phyloP scores from a whole-genome alignment of 2,888 invertebrate species.

The Petrolisthes cinctipes region DNA sequence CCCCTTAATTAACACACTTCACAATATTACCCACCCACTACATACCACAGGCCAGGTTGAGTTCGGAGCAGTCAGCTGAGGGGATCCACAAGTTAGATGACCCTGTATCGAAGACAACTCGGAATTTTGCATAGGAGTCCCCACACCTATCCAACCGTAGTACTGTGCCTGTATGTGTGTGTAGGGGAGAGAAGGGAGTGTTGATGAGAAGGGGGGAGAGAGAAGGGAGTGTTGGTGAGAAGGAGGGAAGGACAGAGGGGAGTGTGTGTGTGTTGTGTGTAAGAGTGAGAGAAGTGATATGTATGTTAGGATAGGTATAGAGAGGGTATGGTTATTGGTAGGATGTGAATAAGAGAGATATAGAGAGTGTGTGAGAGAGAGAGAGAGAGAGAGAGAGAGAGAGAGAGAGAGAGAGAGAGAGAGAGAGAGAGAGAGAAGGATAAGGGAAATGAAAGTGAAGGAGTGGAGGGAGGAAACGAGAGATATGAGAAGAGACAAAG shows the following conservation, averaged over 20 bases:
- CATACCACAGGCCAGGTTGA: conserved; percentile 70
- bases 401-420: background rate
- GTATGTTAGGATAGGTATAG: background rate
- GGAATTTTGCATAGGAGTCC: conserved; percentile 73
- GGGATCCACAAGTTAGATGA: conserved; percentile 74
- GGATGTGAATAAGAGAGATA: no score
- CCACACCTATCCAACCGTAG: conserved; percentile 72
- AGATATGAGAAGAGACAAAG: background rate
- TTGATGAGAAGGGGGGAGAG: no score
- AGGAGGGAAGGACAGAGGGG: no score
- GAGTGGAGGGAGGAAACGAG: background rate
- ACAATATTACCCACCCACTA: no score
- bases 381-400: background rate
- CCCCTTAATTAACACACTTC: no score
- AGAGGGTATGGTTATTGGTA: no score
- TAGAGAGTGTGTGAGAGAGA: background rate
- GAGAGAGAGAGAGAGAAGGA: conserved; percentile 7
- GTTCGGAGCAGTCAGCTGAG: conserved; percentile 72
- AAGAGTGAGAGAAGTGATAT: background rate
- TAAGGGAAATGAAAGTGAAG: background rate
- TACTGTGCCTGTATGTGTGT: conserved; percentile 71
- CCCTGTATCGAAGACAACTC: conserved; percentile 73
- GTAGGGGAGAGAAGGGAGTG: no score
- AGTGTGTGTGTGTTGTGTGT: no score
- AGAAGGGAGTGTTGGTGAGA: no score